These are phyloP conservation scores for Nothoprocta pentlandii DNA, from an alignment of 2,113 vertebrate genomes.

Conservation along the genomic window DNA sequence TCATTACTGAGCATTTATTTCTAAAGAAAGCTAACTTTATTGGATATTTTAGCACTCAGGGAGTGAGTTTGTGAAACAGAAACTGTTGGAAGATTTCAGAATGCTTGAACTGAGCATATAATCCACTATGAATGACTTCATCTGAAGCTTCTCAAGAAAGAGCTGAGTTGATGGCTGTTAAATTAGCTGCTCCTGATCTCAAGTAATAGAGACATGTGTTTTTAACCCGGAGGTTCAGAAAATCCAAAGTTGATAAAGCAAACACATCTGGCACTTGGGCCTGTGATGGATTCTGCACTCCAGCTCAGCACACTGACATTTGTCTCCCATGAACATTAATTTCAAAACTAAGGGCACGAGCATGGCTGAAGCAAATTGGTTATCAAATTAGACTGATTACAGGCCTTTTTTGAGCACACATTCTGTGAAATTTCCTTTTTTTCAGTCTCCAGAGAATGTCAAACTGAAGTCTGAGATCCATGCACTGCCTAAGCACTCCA, in stretches of 20 bases:
- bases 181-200: not conserved
- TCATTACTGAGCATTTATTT: not conserved
- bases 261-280: slow-evolving; percentile 12
- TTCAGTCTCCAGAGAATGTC: not conserved
- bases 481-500: not conserved
- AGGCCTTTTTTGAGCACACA: not conserved
- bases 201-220: not conserved
- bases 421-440: slow-evolving; percentile 60
- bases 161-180: not conserved
- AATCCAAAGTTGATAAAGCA: not conserved
- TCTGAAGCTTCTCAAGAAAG: not conserved
- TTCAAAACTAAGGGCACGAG: slow-evolving; percentile 31
- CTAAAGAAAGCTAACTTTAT: not conserved
- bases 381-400: slow-evolving; percentile 66
- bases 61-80: not conserved
- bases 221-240: slow-evolving; percentile 13
- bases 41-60: not conserved
- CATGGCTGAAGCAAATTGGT: slow-evolving; percentile 60
- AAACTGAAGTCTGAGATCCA: not conserved
- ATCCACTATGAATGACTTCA: not conserved
- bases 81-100: not conserved
- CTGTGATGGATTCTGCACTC: slow-evolving; percentile 44
- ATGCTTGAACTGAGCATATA: not conserved
- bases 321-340: slow-evolving; percentile 41
- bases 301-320: not conserved